phyloP scores from a whole-genome alignment of 2,888 invertebrate genomes.

The Malthinus flaveolus region DNA sequence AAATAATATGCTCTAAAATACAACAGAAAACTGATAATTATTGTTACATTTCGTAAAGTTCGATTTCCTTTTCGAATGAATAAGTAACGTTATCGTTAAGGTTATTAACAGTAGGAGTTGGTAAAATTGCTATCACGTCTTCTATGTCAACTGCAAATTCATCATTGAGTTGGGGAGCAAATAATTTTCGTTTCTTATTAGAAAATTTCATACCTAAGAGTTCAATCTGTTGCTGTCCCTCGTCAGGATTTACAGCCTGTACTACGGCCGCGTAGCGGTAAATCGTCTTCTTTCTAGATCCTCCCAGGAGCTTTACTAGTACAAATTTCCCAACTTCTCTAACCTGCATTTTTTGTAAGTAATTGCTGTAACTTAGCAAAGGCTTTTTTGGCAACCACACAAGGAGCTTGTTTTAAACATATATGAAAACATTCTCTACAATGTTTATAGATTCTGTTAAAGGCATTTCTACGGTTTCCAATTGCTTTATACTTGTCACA shows the following conservation, averaged over 20 bases:
- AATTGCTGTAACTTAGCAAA: too few relatives aligned
- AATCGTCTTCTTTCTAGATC: too few relatives aligned
- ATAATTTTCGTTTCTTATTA: conserved; percentile 9
- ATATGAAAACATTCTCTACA: too few relatives aligned
- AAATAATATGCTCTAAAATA: background rate
- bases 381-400: too few relatives aligned
- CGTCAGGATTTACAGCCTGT: conserved; percentile 7
- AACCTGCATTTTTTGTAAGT: too few relatives aligned
- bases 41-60: conserved; percentile 10
- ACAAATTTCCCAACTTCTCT: background rate
- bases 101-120: conserved; percentile 4
- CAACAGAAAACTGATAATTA: too few relatives aligned
- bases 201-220: conserved; percentile 10
- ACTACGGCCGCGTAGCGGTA: too few relatives aligned
- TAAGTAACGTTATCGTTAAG: background rate
- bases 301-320: background rate
- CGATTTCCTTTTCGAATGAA: conserved; percentile 7
- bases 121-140: conserved; percentile 12
- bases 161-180: conserved; percentile 7
- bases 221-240: conserved; percentile 6
- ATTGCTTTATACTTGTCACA: too few relatives aligned
- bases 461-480: too few relatives aligned
- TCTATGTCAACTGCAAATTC: conserved; percentile 9
- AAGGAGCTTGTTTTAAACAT: too few relatives aligned
- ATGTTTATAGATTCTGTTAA: too few relatives aligned